Evolutionary conservation across 2,113 vertebrate genomes (phyloP), one percentile per base, ranked within the genome.

Genomic region (Urocitellus parryii): DNA sequence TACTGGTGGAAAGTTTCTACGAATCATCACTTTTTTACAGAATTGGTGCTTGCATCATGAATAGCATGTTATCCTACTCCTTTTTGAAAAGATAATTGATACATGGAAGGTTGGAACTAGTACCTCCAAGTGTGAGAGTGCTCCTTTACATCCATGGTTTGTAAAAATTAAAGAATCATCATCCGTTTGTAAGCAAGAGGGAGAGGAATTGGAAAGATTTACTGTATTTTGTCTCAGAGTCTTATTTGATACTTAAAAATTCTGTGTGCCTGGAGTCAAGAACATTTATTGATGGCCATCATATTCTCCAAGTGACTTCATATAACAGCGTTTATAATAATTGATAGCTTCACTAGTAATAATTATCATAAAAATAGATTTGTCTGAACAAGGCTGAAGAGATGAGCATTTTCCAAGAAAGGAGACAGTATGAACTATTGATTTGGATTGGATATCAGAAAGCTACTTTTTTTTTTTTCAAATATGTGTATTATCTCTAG

Each of bases 321-420:
- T 80, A 68, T 25, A 51, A 32, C n/a, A 72, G 84, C 91, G 73
- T 95, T 85, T 87, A 86, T 20, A 63, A 10, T 63, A 82, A 97
- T 82, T 92, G 87, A 96, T 94, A 91, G 67, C 81, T 95, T 70
- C 91, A 12, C 77, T 90, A 70, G 83, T 78, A 90, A 81, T 34
- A 76, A 48, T 95, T 67, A 70, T 80, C 84, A 92, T 95, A 82
- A 97, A 97, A 95, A 95, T 82, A 72, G 61, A 65, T 92, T 89
- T 48, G 17, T 85, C 68, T 56, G n/a, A 86, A 90, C 53, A 68
- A 53, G 82, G n/a, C 76, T 87, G 27, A 58, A 74, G 92, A 53
- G 86, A 48, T 25, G 85, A 90, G 67, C 83, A 25, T 93, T 93
- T 97, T 67, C 96, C 53, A 78, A 85, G 81, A 72, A 83, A 45